These are phyloP conservation scores for Poecilia gillii DNA, from an alignment of 2,797 vertebrate species.

Conservation along the genomic window DNA sequence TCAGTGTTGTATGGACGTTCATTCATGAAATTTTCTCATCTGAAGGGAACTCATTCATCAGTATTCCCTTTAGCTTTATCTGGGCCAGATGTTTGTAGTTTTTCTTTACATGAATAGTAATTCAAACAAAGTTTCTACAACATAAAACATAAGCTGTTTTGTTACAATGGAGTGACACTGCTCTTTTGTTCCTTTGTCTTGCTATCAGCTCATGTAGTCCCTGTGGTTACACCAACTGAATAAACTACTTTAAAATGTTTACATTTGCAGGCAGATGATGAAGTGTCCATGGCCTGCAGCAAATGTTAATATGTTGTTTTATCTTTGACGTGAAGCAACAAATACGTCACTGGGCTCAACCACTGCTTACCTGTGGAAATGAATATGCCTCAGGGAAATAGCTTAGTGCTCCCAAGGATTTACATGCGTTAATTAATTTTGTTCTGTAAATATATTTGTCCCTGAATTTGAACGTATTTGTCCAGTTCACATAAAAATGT, in stretches of 20 bases:
- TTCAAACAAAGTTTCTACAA: neutral
- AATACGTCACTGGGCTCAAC: neutral
- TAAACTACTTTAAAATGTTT: neutral
- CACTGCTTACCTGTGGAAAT: neutral
- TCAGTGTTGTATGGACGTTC: slow-evolving; percentile 55
- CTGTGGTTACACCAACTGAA: neutral
- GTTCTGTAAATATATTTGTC: neutral
- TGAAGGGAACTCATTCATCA: slow-evolving; percentile 63
- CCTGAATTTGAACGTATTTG: neutral
- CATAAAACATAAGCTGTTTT: neutral
- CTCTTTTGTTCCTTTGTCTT: neutral
- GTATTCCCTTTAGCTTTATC: neutral
- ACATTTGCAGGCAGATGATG: neutral
- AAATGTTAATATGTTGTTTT: neutral
- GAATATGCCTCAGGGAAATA: neutral
- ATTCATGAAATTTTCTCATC: slow-evolving; percentile 56
- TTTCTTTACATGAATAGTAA: neutral
- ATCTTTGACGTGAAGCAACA: neutral
- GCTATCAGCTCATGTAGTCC: neutral
- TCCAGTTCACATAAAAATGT: neutral
- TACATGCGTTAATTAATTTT: neutral
- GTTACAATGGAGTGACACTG: neutral
- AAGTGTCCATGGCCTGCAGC: neutral
- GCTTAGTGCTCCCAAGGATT: neutral
- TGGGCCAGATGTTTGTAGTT: neutral